Percentiles rank a stretch among this genome's conserved stretches.
Evolutionary conservation across 2,113 vertebrate species (phyloP).

Genomic region (Poeciliopsis retropinna): DNA sequence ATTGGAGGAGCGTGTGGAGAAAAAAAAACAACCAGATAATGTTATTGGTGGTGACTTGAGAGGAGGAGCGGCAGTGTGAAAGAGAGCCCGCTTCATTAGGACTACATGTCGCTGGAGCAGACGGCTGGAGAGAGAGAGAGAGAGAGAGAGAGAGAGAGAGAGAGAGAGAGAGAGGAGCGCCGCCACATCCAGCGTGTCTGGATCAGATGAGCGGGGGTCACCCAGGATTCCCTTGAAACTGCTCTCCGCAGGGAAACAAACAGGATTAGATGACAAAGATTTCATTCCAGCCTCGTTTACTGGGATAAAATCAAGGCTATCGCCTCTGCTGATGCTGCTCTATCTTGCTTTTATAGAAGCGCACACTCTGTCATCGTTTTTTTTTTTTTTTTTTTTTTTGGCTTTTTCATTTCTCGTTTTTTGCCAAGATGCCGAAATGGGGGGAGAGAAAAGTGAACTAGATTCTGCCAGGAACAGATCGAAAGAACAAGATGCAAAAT

Average conservation of each 20-base stretch:
- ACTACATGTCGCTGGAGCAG: constrained; percentile 36
- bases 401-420: background rate
- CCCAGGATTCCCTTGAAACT: constrained; percentile 67
- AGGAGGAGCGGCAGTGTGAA: constrained; percentile 1
- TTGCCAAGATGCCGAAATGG: constrained; percentile 47
- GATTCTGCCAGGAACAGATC: constrained; percentile 31
- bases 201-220: constrained; percentile 58
- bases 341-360: background rate
- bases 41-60: constrained; percentile 4
- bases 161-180: constrained; percentile 14
- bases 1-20: background rate
- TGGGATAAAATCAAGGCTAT: constrained; percentile 34
- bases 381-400: too few relatives aligned
- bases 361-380: constrained; percentile 10
- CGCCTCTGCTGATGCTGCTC: constrained; percentile 2
- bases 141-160: too few relatives aligned
- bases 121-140: constrained; percentile 30
- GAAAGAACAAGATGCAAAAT: constrained; percentile 27
- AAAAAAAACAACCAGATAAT: constrained; percentile 17
- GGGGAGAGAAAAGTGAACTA: constrained; percentile 61
- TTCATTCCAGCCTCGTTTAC: constrained; percentile 7
- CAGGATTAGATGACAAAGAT: background rate
- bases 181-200: constrained; percentile 49
- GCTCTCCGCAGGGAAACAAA: constrained; percentile 28
- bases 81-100: constrained; percentile 4